Evolutionary conservation across 2,888 invertebrate genomes (phyloP), one percentile per base, ranked within the genome.

Genomic region (Dinocampus coccinellae): DNA sequence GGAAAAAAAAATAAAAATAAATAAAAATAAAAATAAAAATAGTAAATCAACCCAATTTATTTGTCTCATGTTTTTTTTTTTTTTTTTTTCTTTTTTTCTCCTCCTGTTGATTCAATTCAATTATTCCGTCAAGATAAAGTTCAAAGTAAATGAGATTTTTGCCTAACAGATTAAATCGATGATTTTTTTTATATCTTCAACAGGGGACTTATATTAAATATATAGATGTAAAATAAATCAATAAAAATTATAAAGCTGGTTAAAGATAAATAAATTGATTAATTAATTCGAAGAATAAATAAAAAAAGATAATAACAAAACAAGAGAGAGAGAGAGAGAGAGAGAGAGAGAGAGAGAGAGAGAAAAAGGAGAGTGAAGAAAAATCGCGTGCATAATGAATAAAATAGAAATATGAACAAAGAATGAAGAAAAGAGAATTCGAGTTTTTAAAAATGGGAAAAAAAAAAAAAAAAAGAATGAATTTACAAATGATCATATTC

Each of bases 311-410:
- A 22, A 64, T 1, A 42, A 39, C 1, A 29, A 4, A 42, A 36
- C 3, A 26, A 24, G 26, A 55, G 36, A 70, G 63, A 74, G 11
- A 76, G 42, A 73, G 39, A 73, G 22, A 70, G 26, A 75, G 53
- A 69, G 13, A 75, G 24, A 75, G 55, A 68, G 29, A 70, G 53
- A 62, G 20, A 47, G 53, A 62, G 55, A 76, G 29, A 70, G 72
- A 77, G 77, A 76, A 78, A 81, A 82, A 80, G 81, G 82, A 82
- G 78, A 84, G 77, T 83, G 78, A 84, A n/a, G 11, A 33, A 77
- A 29, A 53, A 11, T 1, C 24, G n/a, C n/a, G n/a, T n/a, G n/a
- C n/a, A n/a, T n/a, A n/a, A n/a, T n/a, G n/a, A n/a, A n/a, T n/a
- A n/a, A n/a, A n/a, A n/a, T n/a, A n/a, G n/a, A n/a, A n/a, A n/a